Evolutionary conservation across 2,888 invertebrate species (phyloP).

Genomic region (Coelopa pilipes): DNA sequence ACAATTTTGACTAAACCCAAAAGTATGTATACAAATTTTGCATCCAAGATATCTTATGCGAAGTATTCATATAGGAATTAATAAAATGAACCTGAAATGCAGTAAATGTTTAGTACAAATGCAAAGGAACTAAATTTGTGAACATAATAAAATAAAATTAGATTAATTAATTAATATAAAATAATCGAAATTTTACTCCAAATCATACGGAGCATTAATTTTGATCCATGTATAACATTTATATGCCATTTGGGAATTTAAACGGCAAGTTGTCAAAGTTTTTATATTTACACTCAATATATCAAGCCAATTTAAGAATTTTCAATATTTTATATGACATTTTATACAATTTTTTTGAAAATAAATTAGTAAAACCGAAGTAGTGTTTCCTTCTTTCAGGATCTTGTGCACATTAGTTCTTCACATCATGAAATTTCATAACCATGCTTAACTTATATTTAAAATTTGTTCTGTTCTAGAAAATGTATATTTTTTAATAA

Average conservation of each 20-base stretch:
- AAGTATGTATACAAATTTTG: background rate
- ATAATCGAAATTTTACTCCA: no score
- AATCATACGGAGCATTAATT: no score
- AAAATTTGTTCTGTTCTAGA: no score
- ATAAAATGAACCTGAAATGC: background rate
- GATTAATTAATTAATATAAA: background rate
- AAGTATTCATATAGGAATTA: background rate
- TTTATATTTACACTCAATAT: background rate
- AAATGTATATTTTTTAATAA: no score
- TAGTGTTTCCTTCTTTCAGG: no score
- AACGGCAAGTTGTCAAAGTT: no score
- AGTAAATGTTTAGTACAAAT: background rate
- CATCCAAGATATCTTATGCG: no score
- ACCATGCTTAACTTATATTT: no score
- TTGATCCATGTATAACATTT: no score
- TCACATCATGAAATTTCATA: no score
- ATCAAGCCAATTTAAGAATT: background rate
- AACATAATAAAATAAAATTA: background rate
- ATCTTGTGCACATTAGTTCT: no score
- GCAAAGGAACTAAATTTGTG: background rate
- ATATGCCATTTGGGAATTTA: no score
- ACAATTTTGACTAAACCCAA: slow-evolving; percentile 31
- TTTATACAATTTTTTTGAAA: background rate
- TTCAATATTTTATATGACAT: background rate
- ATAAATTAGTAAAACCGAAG: background rate